phyloP scores from a whole-genome alignment of 2,888 invertebrate genomes.

The Trileptium ribeirensis region DNA sequence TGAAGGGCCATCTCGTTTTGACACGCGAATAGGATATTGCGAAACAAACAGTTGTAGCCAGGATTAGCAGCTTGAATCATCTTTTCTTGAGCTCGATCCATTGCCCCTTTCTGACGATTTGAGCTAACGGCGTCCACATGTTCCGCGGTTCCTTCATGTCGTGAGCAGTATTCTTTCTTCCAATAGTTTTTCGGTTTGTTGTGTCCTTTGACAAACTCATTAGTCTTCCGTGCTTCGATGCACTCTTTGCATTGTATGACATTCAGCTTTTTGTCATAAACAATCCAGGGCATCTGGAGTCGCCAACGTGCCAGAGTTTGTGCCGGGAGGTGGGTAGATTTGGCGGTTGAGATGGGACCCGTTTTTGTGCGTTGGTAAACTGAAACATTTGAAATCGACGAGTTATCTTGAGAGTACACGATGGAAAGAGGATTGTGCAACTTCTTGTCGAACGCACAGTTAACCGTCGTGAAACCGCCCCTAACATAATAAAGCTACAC shows the following conservation, averaged over 20 bases:
- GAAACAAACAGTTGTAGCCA: background rate
- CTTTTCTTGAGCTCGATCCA: background rate
- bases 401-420: too few relatives aligned
- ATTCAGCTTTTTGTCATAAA: background rate
- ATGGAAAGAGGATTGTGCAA: too few relatives aligned
- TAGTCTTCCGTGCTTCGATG: background rate
- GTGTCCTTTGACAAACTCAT: background rate
- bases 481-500: too few relatives aligned
- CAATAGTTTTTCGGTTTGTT: background rate
- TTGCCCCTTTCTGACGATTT: background rate
- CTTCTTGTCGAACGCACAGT: too few relatives aligned
- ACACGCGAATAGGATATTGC: background rate
- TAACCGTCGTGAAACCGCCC: too few relatives aligned
- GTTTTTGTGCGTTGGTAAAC: too few relatives aligned
- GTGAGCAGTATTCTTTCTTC: background rate
- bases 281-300: background rate
- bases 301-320: background rate
- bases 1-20: background rate
- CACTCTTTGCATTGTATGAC: background rate
- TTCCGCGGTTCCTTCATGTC: background rate
- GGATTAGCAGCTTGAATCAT: background rate
- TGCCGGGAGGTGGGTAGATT: background rate
- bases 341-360: too few relatives aligned
- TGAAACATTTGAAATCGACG: too few relatives aligned
- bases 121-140: background rate